Evolutionary conservation across 2,888 invertebrate genomes (phyloP).

Genomic region (Drosophila anomalipes): DNA sequence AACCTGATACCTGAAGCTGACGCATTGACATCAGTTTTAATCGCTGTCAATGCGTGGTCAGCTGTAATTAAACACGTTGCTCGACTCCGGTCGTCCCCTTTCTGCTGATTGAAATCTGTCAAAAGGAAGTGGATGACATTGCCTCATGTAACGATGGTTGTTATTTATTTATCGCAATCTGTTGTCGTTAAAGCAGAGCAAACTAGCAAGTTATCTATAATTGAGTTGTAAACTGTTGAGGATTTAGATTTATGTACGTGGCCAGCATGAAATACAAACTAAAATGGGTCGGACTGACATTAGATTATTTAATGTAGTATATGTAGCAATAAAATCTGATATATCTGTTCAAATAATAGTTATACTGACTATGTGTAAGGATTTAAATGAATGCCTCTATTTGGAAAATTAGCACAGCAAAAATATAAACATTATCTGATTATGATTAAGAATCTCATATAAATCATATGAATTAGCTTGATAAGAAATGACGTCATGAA

Average conservation of each 20-base stretch:
- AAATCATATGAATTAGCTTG: background rate
- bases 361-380: background rate
- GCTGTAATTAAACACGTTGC: constrained; percentile 73
- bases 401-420: too few relatives aligned
- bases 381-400: background rate
- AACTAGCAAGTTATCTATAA: constrained; percentile 35
- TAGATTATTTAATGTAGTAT: background rate
- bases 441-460: background rate
- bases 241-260: background rate
- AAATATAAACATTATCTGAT: background rate
- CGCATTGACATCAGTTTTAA: constrained; percentile 64
- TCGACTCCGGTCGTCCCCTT: background rate
- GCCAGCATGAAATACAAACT: background rate
- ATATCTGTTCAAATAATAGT: background rate
- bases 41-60: constrained; percentile 69
- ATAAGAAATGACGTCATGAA: background rate
- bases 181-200: constrained; percentile 16
- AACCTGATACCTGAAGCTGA: constrained; percentile 7
- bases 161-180: constrained; percentile 30
- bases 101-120: constrained; percentile 74
- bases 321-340: background rate
- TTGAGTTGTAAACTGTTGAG: constrained; percentile 29
- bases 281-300: background rate
- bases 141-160: constrained; percentile 6
- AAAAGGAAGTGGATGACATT: constrained; percentile 56